phyloP scores from a whole-genome alignment of 2,797 vertebrate species.

The Echeneis naucrates region DNA sequence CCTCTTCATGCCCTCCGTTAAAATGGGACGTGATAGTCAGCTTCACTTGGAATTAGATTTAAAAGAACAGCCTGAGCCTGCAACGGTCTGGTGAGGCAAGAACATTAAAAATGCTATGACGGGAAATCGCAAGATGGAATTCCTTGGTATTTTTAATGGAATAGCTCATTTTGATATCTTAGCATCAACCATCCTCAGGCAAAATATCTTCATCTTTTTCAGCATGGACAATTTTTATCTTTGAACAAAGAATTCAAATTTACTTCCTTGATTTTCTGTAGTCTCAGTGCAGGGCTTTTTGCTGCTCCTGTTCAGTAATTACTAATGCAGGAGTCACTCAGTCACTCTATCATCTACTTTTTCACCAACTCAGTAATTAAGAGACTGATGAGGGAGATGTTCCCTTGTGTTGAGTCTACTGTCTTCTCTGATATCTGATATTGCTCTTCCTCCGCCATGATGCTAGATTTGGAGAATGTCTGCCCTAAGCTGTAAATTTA shows the following conservation, averaged over 20 bases:
- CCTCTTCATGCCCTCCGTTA: conserved; percentile 36
- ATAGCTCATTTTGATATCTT: conserved; percentile 36
- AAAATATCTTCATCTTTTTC: conserved; percentile 14
- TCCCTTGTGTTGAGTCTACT: background rate
- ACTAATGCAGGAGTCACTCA: conserved; percentile 7
- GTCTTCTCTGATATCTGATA: background rate
- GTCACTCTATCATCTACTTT: conserved; percentile 18
- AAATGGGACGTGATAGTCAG: conserved; percentile 34
- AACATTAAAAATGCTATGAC: background rate
- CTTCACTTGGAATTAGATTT: conserved; percentile 44
- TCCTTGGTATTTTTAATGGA: conserved; percentile 5
- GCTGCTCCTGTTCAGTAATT: conserved; percentile 9
- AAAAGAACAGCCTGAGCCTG: conserved; percentile 18
- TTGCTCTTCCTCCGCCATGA: background rate
- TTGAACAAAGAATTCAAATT: conserved; percentile 14
- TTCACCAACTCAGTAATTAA: conserved; percentile 19
- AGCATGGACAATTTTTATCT: conserved; percentile 9
- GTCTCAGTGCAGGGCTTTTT: conserved; percentile 13
- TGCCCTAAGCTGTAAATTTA: background rate
- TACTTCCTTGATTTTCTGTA: conserved; percentile 18
- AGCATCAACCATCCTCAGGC: conserved; percentile 3
- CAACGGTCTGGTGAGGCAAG: conserved; percentile 15
- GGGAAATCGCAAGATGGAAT: conserved; percentile 2
- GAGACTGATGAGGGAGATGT: conserved; percentile 2
- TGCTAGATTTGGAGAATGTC: background rate